phyloP scores from a whole-genome alignment of 1,140 invertebrate species.

The Papilio helenus region DNA sequence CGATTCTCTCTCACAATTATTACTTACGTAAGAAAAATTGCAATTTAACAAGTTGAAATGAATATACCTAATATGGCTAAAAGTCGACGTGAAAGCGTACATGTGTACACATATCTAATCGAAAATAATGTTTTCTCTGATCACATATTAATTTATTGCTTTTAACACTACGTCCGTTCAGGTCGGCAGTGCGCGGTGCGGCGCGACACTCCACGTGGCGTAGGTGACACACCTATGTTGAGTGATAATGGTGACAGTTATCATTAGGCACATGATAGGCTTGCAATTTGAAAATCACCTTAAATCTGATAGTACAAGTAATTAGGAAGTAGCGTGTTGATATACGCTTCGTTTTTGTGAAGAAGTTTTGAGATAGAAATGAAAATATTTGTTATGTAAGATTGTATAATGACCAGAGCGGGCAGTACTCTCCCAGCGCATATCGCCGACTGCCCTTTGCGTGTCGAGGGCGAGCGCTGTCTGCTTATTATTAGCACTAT shows the following conservation, averaged over 20 bases:
- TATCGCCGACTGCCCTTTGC: constrained; percentile 54
- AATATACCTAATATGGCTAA: background rate
- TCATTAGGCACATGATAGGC: background rate
- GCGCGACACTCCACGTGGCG: too few species aligned
- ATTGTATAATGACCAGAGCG: background rate
- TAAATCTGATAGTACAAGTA: background rate
- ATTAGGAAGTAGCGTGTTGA: background rate
- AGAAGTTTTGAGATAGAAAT: background rate
- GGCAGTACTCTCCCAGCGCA: background rate
- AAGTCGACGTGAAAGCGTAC: background rate
- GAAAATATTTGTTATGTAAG: background rate
- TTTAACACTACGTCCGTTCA: too few species aligned
- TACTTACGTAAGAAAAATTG: background rate
- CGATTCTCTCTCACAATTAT: background rate
- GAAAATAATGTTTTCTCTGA: background rate
- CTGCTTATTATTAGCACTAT: constrained; percentile 45
- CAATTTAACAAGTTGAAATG: background rate
- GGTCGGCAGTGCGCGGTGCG: too few species aligned
- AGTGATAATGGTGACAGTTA: too few species aligned
- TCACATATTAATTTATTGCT: background rate
- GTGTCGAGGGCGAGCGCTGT: constrained; percentile 42
- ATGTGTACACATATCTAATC: background rate
- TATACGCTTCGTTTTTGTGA: background rate
- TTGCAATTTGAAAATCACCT: background rate
- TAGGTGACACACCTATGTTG: too few species aligned